A percentile compares a stretch with the other conserved stretches of the same genome.
These are phyloP conservation scores for Phallusia fumigata DNA, from an alignment of 23 tunicate species.

Conservation along the genomic window DNA sequence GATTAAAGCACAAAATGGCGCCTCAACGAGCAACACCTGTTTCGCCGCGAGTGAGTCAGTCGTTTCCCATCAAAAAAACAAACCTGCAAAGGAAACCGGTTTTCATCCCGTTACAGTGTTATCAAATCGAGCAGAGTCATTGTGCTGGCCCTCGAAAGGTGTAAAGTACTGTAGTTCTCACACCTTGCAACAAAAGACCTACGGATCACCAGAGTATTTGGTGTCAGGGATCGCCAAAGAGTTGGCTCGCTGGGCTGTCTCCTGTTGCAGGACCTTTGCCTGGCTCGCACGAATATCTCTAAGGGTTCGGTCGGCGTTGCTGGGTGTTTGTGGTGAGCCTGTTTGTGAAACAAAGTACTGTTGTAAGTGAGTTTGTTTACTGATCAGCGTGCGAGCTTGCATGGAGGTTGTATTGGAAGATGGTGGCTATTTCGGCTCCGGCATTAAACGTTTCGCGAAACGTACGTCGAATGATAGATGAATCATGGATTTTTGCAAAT, in stretches of 20 bases:
- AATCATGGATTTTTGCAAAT: too few species aligned
- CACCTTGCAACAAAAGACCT: not conserved
- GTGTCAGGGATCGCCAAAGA: not conserved
- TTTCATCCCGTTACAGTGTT: not conserved
- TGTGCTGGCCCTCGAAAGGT: not conserved
- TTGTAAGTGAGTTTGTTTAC: too few species aligned
- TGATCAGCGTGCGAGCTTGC: too few species aligned
- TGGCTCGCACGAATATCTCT: not conserved
- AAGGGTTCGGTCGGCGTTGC: not conserved
- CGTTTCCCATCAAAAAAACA: not conserved
- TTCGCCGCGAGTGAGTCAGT: not conserved
- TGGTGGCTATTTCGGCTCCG: too few species aligned
- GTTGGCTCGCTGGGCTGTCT: not conserved
- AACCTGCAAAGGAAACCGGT: not conserved
- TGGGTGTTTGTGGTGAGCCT: not conserved
- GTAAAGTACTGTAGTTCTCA: not conserved
- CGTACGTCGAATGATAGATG: too few species aligned
- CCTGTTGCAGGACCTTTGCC: not conserved
- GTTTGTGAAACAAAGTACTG: not conserved
- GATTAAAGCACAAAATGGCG: too few species aligned
- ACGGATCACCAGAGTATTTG: not conserved
- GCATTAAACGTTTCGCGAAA: too few species aligned
- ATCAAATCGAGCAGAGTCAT: not conserved
- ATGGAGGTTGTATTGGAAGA: too few species aligned
- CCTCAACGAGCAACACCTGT: not conserved